Evolutionary conservation across 2,888 invertebrate species (phyloP), one percentile per base, ranked within the genome.

Genomic region (Drosophila buzzatii): DNA sequence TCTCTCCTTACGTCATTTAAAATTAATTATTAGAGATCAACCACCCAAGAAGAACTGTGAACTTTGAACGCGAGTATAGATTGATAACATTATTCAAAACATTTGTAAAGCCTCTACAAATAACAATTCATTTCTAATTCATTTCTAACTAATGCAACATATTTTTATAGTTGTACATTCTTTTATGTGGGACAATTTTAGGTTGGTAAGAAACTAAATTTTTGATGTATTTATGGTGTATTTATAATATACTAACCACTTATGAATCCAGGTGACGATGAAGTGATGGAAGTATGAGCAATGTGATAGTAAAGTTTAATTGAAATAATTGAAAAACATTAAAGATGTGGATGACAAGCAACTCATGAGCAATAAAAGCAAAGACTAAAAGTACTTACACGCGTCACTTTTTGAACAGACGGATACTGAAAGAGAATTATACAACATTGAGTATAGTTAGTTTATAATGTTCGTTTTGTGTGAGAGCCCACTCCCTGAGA

Each of bases 341-440:
- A 72, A 62, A 65, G 51, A 73, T 42, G 80, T 62, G 65, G 59
- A 80, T 82, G 71, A 70, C 71, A 67, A 70, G 81, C 80, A 57
- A 35, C 18, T 53, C 35, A 56, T 70, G 56, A 55, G 49, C 41
- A 49, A 10, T 55, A 47, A 12, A 23, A 33, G n/a, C 16, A 6
- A 3, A 41, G 37, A 42, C 52, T 27, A n/a, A 23, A 57, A 65
- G 60, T 84, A 91, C 90, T 91, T 91, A 91, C 90, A 51, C 91
- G 91, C 68, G 91, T 79, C 61, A 89, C 89, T 76, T 75, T 89
- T 55, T 84, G 75, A 64, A 82, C 76, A 52, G 89, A 75, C 52
- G 91, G 91, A 60, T 91, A 90, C 91, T 91, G 90, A 74, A 91
- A 91, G 31, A 76, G 56, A 87, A 73, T 74, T 70, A 51, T 60